phyloP scores from a whole-genome alignment of 2,797 vertebrate genomes.

The Alca torda region DNA sequence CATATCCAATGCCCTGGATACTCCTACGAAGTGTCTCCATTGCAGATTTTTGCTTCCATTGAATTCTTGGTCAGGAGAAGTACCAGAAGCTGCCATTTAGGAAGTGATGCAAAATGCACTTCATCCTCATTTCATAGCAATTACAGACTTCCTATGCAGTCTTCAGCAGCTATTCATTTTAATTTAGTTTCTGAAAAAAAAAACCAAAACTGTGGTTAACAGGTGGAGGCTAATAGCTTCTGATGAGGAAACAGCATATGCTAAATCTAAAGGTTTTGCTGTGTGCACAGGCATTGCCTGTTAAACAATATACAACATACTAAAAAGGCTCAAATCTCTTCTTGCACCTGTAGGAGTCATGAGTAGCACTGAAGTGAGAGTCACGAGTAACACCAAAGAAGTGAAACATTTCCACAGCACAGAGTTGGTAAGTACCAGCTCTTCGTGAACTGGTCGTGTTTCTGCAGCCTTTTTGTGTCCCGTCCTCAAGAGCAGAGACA shows the following conservation, averaged over 20 bases:
- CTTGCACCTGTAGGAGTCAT: not conserved
- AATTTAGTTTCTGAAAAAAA: not conserved
- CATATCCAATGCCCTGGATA: not conserved
- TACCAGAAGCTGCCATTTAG: not conserved
- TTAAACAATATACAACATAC: not conserved
- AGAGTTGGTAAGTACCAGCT: not conserved
- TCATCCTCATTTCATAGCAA: not conserved
- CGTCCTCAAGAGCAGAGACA: not conserved
- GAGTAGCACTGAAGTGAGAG: not conserved
- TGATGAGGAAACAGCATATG: not conserved
- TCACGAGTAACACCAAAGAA: not conserved
- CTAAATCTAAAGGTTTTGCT: not conserved
- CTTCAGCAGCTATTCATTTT: not conserved
- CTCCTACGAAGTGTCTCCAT: not conserved
- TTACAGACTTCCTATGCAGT: not conserved
- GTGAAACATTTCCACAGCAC: not conserved
- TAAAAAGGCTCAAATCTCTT: not conserved
- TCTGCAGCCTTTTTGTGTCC: not conserved
- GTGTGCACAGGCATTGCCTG: not conserved
- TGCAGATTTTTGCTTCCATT: not conserved
- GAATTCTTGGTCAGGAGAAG: not conserved
- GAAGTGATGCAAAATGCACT: not conserved
- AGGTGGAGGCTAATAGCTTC: not conserved
- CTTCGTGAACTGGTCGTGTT: not conserved
- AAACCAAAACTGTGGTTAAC: not conserved